A percentile compares a stretch with the other conserved stretches of the same genome.
Evolutionary conservation across 2,113 vertebrate species (phyloP).

Genomic region (Smithornis capensis): DNA sequence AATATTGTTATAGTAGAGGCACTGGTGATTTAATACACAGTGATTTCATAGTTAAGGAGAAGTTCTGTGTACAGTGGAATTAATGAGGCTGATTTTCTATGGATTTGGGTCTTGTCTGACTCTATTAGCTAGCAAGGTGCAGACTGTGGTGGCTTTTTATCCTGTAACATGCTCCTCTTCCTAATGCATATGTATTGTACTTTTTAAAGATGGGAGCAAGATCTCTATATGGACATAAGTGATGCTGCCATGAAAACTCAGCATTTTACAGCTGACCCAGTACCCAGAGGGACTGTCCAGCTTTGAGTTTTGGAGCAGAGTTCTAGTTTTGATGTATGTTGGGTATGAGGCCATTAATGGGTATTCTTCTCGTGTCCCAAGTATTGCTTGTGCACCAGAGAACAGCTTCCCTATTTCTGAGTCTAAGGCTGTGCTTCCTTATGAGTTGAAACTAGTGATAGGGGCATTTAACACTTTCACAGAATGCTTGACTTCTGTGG

Average conservation of each 20-base stretch:
- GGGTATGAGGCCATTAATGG: background rate
- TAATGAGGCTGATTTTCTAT: constrained; percentile 24
- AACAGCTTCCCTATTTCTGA: background rate
- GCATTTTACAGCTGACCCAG: background rate
- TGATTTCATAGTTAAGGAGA: background rate
- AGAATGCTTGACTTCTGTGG: background rate
- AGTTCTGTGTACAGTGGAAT: background rate
- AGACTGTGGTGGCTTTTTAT: background rate
- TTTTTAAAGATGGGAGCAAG: background rate
- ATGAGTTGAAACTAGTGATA: background rate
- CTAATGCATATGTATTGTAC: background rate
- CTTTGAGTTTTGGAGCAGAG: background rate
- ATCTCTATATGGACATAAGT: background rate
- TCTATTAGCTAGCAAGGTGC: background rate
- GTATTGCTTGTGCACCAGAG: background rate
- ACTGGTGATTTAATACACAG: background rate
- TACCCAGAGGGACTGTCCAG: background rate
- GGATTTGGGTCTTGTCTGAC: constrained; percentile 16
- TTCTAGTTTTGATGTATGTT: background rate
- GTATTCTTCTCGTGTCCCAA: background rate
- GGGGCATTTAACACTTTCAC: background rate
- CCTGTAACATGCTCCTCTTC: background rate
- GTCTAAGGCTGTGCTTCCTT: background rate
- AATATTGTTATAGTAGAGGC: background rate
- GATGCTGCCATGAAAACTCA: background rate